Percentiles rank a stretch among this genome's conserved stretches.
Conservation (phyloP, 92 coral and sea anemone genomes). For the Bergia sp. region DNA sequence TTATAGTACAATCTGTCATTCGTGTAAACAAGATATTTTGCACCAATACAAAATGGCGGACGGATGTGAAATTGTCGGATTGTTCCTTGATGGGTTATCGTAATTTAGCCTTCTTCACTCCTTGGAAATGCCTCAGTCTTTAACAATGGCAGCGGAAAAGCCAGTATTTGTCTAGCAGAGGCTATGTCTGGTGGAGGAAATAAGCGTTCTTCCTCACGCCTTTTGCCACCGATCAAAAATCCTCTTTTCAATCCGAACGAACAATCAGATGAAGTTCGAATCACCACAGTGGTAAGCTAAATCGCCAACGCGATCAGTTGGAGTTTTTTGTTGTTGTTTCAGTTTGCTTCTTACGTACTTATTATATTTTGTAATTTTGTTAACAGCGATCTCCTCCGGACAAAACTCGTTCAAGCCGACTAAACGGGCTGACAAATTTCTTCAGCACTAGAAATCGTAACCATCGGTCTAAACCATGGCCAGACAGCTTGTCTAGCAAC, state of each 20-base stretch:
- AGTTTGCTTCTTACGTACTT: background rate
- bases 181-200: slow-evolving; percentile 82
- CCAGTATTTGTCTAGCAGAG: slow-evolving; percentile 10
- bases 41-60: slow-evolving; percentile 49
- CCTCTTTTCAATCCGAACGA: slow-evolving; percentile 90
- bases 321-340: background rate
- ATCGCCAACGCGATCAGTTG: background rate
- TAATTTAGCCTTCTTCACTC: background rate
- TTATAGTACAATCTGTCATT: background rate
- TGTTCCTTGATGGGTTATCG: background rate
- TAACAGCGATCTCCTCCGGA: slow-evolving; percentile 69
- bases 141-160: slow-evolving; percentile 23
- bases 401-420: slow-evolving; percentile 62
- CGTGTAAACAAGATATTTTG: slow-evolving; percentile 12
- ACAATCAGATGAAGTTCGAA: slow-evolving; percentile 76
- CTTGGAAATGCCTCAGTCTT: background rate
- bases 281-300: slow-evolving; percentile 70
- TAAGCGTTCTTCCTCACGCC: slow-evolving; percentile 68
- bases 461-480: background rate
- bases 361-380: slow-evolving; percentile 8
- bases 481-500: slow-evolving; percentile 20
- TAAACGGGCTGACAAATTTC: slow-evolving; percentile 76
- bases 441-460: slow-evolving; percentile 72
- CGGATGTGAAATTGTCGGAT: slow-evolving; percentile 23
- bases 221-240: slow-evolving; percentile 91